Evolutionary conservation across 2,797 vertebrate genomes (phyloP), one percentile per base, ranked within the genome.

Genomic region (Anniella stebbinsi): DNA sequence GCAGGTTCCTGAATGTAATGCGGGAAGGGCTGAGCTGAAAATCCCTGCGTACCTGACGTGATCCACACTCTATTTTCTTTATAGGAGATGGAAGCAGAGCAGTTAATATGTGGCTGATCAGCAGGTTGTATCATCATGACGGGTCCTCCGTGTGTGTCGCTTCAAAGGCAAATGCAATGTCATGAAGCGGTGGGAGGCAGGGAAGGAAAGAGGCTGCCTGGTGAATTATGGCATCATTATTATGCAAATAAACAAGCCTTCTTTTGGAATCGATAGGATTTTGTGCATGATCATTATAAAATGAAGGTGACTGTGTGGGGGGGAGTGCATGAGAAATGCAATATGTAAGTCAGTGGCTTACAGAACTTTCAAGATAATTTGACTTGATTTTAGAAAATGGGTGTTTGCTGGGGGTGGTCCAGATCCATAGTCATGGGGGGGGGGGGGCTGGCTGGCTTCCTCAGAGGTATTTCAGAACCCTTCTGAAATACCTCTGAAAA

Each of bases 151-250:
- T 28, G 48, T 36, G 48, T 57, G 63, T 81, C 41, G 1, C 36
- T 75, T 87, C 78, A 87, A 83, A 90, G 80, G 85, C 72, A 87
- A 69, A 57, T 8, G 67, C 90, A 84, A 51, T 66, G 73, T 78
- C 86, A 87, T 9, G 41, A 63, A 28, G 80, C 21, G 60, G 80
- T 13, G 23, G 80, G 13, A 75, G 36, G 72, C 51, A 78, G 86
- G 60, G 80, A 23, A 15, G 80, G 21, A 75, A 30, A 60, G 66
- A 78, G 80, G 45, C 30, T 77, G 86, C 72, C 81, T 77, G 60
- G 72, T 83, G 81, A 77, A 87, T 80, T 73, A 88, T 88, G 86
- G 86, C 66, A 73, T 80, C 81, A 66, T 70, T 87, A 77, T 78
- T 77, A 87, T 87, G 80, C 60, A 88, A 91, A 85, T 38, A 25